phyloP scores from a whole-genome alignment of 2,113 vertebrate genomes.

The Pachyramphus minor region DNA sequence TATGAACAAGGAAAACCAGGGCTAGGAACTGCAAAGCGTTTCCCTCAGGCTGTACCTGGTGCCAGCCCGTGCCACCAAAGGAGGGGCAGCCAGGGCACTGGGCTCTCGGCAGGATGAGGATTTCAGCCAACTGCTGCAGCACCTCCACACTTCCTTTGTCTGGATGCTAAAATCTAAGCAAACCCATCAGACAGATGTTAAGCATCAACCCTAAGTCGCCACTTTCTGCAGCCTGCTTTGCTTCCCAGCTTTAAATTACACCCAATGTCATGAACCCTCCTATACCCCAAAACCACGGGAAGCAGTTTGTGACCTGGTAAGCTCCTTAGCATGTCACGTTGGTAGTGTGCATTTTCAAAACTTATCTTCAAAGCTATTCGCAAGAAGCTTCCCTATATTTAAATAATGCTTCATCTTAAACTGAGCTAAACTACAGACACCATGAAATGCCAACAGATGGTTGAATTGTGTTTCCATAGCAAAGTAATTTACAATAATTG shows the following conservation, averaged over 20 bases:
- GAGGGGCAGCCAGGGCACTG: accelerated
- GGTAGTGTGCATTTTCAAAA: not conserved
- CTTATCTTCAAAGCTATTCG: constrained; percentile 39
- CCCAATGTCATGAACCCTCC: not conserved
- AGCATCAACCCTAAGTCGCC: not conserved
- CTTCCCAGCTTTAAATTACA: not conserved
- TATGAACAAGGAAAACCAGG: not conserved
- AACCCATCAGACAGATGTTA: not conserved
- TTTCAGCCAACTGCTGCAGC: not conserved
- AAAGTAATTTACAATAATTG: constrained; percentile 84
- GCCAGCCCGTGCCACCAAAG: not conserved
- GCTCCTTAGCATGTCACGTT: not conserved
- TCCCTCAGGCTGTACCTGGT: not conserved
- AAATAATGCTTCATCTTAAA: constrained; percentile 72
- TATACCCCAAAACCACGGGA: not conserved
- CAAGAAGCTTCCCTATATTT: constrained; percentile 59
- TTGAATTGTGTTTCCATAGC: constrained; percentile 82
- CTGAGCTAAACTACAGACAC: constrained; percentile 67
- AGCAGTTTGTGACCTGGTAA: not conserved
- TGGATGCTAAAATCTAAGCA: not conserved
- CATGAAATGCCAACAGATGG: constrained; percentile 80
- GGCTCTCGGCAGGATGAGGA: not conserved
- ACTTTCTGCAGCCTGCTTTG: not conserved
- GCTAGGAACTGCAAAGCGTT: not conserved
- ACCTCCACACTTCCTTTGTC: not conserved